Evolutionary conservation across 2,113 vertebrate species (phyloP), one percentile per base, ranked within the genome.

Genomic region (Lophotis ruficrista): DNA sequence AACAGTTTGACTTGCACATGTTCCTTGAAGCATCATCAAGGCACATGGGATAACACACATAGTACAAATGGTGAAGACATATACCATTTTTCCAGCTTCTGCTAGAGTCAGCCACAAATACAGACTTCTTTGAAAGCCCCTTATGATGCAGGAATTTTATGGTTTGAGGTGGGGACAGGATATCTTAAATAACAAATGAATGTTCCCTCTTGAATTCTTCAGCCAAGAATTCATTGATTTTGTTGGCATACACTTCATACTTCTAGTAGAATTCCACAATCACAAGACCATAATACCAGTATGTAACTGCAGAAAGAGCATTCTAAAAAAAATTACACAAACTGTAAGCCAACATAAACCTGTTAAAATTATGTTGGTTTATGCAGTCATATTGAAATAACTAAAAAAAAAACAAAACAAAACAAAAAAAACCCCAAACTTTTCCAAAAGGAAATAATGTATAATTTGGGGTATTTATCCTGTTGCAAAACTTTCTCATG

Each of bases 311-410:
- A 91, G 57, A 94, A 82, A 79, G 70, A 61, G n/a, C 43, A 82
- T 70, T 89, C 68, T 57, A 83, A 79, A 72, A 66, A 64, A 87
- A 57, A 64, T 69, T 78, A 94, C 13, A 72, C 4, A 7, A 94
- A 53, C 25, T 64, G 31, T 57, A 89, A 72, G 96, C 94, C 97
- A 97, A 95, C 21, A 93, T 37, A 97, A 95, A 73, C 45, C 88
- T 71, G 58, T 85, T 83, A 77, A 93, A 93, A 92, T 89, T 33
- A 72, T 14, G n/a, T 60, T 87, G 56, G 5, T 95, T 89, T 93
- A 90, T 51, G 53, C 27, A 86, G 56, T 7, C 83, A 90, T 45
- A 83, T 37, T 92, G 92, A 93, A 96, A 92, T 78, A 50, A 68
- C 90, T 89, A 12, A 35, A 6, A 35, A 72, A 50, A 47, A 45